Base-by-base conservation (phyloP, 2,113 vertebrate species). In the Prunella himalayana region DNA sequence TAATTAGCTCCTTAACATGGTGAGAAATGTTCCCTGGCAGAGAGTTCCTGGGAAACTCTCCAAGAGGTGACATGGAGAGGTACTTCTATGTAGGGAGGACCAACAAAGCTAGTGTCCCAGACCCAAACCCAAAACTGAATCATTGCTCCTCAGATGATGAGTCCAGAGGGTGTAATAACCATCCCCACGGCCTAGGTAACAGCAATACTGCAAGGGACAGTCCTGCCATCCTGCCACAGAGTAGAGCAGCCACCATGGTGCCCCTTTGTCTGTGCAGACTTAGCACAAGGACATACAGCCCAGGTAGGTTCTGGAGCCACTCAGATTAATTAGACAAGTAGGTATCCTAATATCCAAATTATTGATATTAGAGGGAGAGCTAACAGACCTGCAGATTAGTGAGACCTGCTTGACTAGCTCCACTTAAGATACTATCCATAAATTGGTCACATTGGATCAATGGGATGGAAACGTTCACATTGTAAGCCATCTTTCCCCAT, bases 1-100 rank as follows among this genome's bases (percentile, higher is more conserved):
- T 96, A 94, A 94, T 90, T 94, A 85, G 83, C 76, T 86, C 72
- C 90, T 94, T 86, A 92, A 88, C 72, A 37, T 23, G 41, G 71
- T 51, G 91, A 91, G 91, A 94, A 86, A 94, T 94, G 91, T 84
- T 94, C 72, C 31, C 56, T 88, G 91, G 92, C 76, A 84, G 33
- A 75, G 37, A 42, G 79, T 1, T 93, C 39, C 91, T 37, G 86
- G 95, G 94, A 95, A 96, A 47, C 35, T 56, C 88, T 96, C 96
- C 94, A 96, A 91, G 94, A 81, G 1, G 1, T 91, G 92, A 96
- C 92, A 95, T 33, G 83, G 83, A 96, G 86, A 94, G 39, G 60
- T 31, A 23, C 65, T 93, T 87, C 53, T 64, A 11, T 0, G 2
- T 17, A 44, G 53, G 50, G n/a, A 73, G 60, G 88, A 82, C 68